phyloP scores from a whole-genome alignment of 1,140 invertebrate species.

The Tachypleus tridentatus region DNA sequence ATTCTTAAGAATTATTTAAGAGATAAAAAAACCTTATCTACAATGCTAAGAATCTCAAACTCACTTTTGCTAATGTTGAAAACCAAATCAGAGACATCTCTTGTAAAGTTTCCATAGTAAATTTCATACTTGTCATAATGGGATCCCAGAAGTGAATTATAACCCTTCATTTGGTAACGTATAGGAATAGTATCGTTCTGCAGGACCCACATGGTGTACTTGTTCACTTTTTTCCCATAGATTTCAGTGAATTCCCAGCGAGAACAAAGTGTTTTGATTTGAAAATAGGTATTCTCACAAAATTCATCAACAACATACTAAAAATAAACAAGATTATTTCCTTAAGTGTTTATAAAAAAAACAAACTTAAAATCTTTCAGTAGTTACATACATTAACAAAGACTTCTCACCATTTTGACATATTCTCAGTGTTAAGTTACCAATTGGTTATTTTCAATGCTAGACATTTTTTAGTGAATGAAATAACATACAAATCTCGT shows the following conservation, averaged over 20 bases:
- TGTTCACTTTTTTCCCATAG: constrained; percentile 65
- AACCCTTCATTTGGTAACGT: constrained; percentile 86
- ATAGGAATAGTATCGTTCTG: constrained; percentile 41
- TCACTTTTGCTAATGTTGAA: constrained; percentile 44
- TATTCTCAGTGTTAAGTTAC: too few species aligned
- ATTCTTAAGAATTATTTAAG: too few species aligned
- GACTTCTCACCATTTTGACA: too few species aligned
- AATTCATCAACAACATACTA: constrained; percentile 26
- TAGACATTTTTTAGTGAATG: too few species aligned
- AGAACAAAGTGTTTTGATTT: background rate
- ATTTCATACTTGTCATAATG: constrained; percentile 94
- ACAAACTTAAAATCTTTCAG: too few species aligned
- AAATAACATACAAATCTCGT: too few species aligned
- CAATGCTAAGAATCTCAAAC: background rate
- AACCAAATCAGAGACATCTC: constrained; percentile 36
- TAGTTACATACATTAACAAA: too few species aligned
- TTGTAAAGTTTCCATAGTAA: constrained; percentile 36
- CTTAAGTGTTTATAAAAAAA: too few species aligned
- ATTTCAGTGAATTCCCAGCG: constrained; percentile 50
- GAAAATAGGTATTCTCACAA: background rate
- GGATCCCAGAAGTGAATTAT: constrained; percentile 77
- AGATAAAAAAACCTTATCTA: too few species aligned
- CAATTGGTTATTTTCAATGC: too few species aligned
- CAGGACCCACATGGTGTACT: constrained; percentile 63
- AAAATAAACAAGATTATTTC: constrained; percentile 13